Evolutionary conservation across 2,888 invertebrate genomes (phyloP).

Genomic region (Hyposoter didymator): DNA sequence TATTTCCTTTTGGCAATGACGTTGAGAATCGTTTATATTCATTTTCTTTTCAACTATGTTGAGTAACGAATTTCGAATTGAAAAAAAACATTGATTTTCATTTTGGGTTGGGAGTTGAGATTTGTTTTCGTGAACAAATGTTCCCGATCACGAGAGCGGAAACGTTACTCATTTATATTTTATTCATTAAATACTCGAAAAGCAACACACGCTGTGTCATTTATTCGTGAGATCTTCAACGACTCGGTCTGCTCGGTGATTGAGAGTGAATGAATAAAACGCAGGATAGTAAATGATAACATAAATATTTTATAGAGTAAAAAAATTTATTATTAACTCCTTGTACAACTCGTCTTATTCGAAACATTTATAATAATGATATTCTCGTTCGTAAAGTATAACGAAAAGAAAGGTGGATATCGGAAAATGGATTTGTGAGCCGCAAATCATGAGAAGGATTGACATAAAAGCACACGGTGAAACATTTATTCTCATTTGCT

Average conservation of each 20-base stretch:
- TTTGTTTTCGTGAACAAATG: too few species aligned
- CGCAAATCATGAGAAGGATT: slow-evolving; percentile 7
- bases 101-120: too few species aligned
- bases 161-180: background rate
- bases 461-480: slow-evolving; percentile 1
- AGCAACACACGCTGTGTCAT: too few species aligned
- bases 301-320: slow-evolving; percentile 58
- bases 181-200: background rate
- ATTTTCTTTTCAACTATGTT: too few species aligned
- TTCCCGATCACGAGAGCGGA: too few species aligned
- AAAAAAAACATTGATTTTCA: too few species aligned
- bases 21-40: too few species aligned
- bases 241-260: background rate
- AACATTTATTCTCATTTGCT: background rate
- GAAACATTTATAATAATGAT: slow-evolving; percentile 55
- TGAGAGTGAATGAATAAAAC: background rate
- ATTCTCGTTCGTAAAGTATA: slow-evolving; percentile 6
- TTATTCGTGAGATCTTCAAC: too few species aligned
- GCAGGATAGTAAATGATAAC: slow-evolving; percentile 5
- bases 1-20: too few species aligned
- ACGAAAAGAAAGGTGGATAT: background rate
- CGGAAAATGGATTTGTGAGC: slow-evolving; percentile 20
- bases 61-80: too few species aligned
- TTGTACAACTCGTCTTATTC: slow-evolving; percentile 53
- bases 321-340: slow-evolving; percentile 70